Evolutionary conservation across 2,797 vertebrate genomes (phyloP).

Genomic region (Pseudopleuronectes americanus): DNA sequence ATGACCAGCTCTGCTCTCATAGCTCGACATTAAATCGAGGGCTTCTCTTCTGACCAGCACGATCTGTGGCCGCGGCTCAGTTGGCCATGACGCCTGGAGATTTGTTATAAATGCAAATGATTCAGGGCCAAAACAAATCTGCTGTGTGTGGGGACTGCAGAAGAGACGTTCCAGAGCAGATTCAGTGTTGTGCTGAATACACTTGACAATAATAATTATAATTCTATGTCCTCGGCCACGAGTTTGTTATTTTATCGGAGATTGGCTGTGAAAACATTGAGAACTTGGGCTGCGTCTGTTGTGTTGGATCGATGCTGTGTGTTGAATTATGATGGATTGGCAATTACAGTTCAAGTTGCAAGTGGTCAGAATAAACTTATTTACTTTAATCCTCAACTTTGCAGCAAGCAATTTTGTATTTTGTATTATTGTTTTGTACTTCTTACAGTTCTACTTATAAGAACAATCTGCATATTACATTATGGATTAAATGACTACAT

Average conservation of each 20-base stretch:
- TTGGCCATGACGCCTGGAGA: not conserved
- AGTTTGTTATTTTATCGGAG: not conserved
- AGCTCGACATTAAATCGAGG: slow-evolving; percentile 42
- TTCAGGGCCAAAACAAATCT: slow-evolving; percentile 12
- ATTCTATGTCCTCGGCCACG: not conserved
- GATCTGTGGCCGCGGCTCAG: not conserved
- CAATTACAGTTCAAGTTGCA: not conserved
- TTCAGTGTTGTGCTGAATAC: not conserved
- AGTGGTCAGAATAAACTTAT: not conserved
- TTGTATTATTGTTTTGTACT: too few species aligned
- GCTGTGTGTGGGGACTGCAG: not conserved
- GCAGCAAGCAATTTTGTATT: not conserved
- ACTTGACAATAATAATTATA: not conserved
- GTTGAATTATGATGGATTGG: not conserved
- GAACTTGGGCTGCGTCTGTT: not conserved
- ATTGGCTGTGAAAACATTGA: not conserved
- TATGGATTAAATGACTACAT: slow-evolving; percentile 35
- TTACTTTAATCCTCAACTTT: not conserved
- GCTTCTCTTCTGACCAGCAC: slow-evolving; percentile 19
- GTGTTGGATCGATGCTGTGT: not conserved
- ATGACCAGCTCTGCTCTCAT: slow-evolving; percentile 37
- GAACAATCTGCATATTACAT: not conserved
- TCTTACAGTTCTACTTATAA: not conserved
- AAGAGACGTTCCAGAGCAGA: not conserved
- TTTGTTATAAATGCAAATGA: not conserved